Conservation (phyloP, 1,140 invertebrate genomes). For the Drosophila sucinea region DNA sequence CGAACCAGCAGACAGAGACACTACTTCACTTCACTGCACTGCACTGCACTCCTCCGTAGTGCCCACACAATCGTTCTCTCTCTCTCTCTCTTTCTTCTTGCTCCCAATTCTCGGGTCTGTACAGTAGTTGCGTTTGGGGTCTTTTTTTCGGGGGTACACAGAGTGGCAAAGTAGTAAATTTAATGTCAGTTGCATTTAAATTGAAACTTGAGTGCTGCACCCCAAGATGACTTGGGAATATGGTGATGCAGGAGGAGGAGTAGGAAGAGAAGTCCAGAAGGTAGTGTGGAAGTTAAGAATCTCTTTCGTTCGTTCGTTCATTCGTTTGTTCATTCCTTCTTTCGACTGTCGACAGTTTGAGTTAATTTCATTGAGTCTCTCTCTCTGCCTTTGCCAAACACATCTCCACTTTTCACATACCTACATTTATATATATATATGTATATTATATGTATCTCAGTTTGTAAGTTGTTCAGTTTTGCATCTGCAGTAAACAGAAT, state of each 20-base stretch:
- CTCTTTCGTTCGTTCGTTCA: not conserved
- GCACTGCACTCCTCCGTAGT: not conserved
- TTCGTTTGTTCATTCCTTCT: slow-evolving; percentile 10
- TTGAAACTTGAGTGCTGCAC: slow-evolving; percentile 64
- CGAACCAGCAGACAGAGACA: not conserved
- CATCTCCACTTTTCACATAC: slow-evolving; percentile 24
- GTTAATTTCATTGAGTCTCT: slow-evolving; percentile 62
- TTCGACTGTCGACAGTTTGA: slow-evolving; percentile 71
- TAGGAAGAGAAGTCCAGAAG: not conserved
- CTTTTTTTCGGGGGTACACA: slow-evolving; percentile 17
- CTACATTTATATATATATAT: slow-evolving; percentile 3
- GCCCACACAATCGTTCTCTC: slow-evolving; percentile 1
- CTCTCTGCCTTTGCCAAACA: slow-evolving; percentile 50
- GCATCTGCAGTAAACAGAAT: slow-evolving; percentile 45
- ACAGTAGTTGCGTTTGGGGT: slow-evolving; percentile 47
- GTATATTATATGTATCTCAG: slow-evolving; percentile 20
- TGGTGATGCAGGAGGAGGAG: not conserved
- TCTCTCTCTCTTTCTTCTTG: slow-evolving; percentile 15
- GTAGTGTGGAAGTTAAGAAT: slow-evolving; percentile 14
- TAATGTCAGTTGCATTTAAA: slow-evolving; percentile 82
- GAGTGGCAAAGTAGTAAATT: slow-evolving; percentile 79
- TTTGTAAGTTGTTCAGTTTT: slow-evolving; percentile 9
- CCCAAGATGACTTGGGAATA: slow-evolving; percentile 5
- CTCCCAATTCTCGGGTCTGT: slow-evolving; percentile 12
- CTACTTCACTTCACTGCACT: not conserved